Percentiles rank a stretch among this genome's conserved stretches.
Evolutionary conservation across 1,140 invertebrate genomes (phyloP).

Genomic region (Drosophila dunni): DNA sequence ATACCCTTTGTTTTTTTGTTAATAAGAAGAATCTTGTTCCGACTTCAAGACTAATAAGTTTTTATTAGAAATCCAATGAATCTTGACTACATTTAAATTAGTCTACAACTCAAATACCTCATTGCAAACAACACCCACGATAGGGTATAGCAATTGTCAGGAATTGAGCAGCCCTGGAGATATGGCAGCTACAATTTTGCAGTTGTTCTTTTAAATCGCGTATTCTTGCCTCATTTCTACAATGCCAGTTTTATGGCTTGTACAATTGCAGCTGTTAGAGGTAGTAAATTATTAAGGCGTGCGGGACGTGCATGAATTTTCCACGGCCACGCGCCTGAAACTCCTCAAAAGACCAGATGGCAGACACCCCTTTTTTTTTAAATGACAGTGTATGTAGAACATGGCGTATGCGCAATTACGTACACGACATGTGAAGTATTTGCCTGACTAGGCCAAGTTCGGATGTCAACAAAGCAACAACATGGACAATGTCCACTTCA

Average conservation of each 20-base stretch:
- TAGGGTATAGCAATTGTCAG: neutral
- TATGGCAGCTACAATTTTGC: neutral
- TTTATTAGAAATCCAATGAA: no score
- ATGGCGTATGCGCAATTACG: slow-evolving; percentile 60
- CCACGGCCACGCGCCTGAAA: slow-evolving; percentile 44
- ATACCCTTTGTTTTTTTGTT: neutral
- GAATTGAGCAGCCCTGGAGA: neutral
- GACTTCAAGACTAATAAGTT: no score
- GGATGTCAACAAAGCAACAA: slow-evolving; percentile 10
- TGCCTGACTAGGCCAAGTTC: slow-evolving; percentile 21
- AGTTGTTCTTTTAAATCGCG: slow-evolving; percentile 17
- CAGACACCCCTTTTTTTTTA: slow-evolving; percentile 48
- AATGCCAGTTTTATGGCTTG: slow-evolving; percentile 50
- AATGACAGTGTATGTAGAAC: slow-evolving; percentile 28
- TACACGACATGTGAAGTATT: slow-evolving; percentile 53
- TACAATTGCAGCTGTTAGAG: slow-evolving; percentile 54
- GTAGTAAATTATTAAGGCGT: slow-evolving; percentile 61
- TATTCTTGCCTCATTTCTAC: neutral
- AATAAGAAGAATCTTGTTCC: neutral
- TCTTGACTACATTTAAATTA: no score
- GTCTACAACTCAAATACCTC: neutral
- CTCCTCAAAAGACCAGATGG: slow-evolving; percentile 23
- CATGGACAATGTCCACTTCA: slow-evolving; percentile 14
- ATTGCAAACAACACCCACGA: neutral
- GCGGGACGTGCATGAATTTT: slow-evolving; percentile 52